These are phyloP conservation scores for Sebastes iracundus DNA, from an alignment of 2,797 vertebrate genomes.

Conservation along the genomic window DNA sequence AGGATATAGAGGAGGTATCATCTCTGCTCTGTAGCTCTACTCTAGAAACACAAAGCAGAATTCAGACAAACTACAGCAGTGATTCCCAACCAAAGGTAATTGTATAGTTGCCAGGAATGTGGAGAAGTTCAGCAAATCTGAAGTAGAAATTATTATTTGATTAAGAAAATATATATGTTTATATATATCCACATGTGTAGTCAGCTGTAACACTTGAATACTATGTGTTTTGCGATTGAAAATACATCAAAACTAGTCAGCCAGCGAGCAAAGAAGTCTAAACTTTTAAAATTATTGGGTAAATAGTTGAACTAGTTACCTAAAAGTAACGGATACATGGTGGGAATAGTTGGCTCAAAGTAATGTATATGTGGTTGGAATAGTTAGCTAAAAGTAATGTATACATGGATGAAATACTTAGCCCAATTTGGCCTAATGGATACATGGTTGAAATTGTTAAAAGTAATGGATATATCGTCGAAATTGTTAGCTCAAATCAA, in stretches of 20 bases:
- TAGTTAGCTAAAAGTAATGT: too few species aligned
- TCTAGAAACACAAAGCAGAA: neutral
- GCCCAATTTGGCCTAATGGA: neutral
- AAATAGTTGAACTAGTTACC: neutral
- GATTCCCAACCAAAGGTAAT: neutral
- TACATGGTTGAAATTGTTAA: neutral
- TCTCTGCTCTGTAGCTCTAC: neutral
- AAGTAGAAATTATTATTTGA: neutral
- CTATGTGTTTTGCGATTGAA: neutral
- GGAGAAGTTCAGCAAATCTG: neutral
- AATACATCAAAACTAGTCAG: neutral
- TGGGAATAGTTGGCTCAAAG: neutral
- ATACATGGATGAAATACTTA: too few species aligned
- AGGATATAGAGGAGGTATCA: neutral
- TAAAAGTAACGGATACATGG: neutral
- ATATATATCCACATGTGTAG: neutral
- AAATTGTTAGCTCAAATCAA: too few species aligned
- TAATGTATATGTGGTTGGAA: neutral
- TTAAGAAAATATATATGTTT: neutral
- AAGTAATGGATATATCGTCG: too few species aligned
- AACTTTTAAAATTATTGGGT: neutral
- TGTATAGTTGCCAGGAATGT: neutral
- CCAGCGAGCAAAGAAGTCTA: neutral
- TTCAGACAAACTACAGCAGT: neutral
- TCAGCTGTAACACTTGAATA: neutral